These are phyloP conservation scores for Heteractis magnifica DNA, from an alignment of 92 coral and sea anemone genomes.

Conservation along the genomic window DNA sequence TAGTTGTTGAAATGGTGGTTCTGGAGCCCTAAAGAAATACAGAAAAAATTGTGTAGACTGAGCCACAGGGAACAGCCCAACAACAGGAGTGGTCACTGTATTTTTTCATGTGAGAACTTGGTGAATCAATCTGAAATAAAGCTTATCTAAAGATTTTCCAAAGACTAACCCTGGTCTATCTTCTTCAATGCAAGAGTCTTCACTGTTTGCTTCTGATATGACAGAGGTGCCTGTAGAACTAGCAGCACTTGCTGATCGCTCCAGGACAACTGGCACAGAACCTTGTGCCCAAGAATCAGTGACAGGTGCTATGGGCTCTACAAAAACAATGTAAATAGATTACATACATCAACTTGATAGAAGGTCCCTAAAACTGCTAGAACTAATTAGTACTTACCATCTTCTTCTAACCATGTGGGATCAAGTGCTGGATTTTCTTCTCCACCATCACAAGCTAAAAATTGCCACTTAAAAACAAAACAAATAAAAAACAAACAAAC, in stretches of 20 bases:
- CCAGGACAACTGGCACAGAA: constrained; percentile 75
- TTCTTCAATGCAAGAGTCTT: constrained; percentile 57
- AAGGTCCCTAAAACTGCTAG: background rate
- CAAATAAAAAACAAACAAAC: too few relatives aligned
- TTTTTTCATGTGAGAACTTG: background rate
- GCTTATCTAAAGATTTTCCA: background rate
- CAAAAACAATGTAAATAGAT: background rate
- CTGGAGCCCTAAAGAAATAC: constrained; percentile 61
- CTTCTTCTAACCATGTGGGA: constrained; percentile 83
- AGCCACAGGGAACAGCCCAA: background rate
- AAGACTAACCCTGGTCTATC: constrained; percentile 72
- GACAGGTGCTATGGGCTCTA: constrained; percentile 87
- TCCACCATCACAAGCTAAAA: constrained; percentile 71
- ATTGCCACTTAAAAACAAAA: constrained; percentile 60
- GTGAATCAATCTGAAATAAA: background rate
- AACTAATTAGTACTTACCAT: constrained; percentile 39
- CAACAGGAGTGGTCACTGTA: too few relatives aligned
- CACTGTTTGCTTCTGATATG: constrained; percentile 56
- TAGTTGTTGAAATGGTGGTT: constrained; percentile 70
- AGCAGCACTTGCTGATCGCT: constrained; percentile 54
- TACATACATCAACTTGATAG: background rate
- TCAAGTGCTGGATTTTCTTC: constrained; percentile 70
- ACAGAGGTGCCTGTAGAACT: constrained; percentile 51
- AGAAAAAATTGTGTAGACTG: too few relatives aligned
- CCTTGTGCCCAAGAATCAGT: constrained; percentile 99